Percentiles rank a stretch among this genome's conserved stretches.
These are phyloP conservation scores for Neopelma chrysocephalum DNA, from an alignment of 2,797 vertebrate species.

Conservation along the genomic window DNA sequence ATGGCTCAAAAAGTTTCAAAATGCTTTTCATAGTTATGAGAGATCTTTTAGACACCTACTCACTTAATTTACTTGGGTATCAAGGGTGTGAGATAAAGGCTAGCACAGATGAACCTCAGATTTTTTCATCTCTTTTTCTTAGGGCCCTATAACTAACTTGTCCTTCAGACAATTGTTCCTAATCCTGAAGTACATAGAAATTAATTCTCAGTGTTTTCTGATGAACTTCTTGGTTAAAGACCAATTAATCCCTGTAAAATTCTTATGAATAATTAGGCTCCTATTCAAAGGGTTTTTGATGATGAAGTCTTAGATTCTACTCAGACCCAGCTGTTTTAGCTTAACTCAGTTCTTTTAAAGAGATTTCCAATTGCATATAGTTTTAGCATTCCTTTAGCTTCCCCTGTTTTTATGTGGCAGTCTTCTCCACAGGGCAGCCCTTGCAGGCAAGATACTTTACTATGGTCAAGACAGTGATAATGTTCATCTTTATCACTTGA, in stretches of 20 bases:
- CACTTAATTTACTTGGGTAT: background rate
- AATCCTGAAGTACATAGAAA: slow-evolving; percentile 20
- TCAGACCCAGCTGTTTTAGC: background rate
- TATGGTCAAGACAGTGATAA: background rate
- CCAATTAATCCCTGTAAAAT: slow-evolving; percentile 14
- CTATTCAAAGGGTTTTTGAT: background rate
- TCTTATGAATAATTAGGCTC: slow-evolving; percentile 24
- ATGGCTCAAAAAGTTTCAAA: background rate
- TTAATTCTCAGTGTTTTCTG: slow-evolving; percentile 34
- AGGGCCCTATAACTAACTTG: background rate
- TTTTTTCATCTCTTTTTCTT: background rate
- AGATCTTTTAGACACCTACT: background rate
- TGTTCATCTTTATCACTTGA: background rate
- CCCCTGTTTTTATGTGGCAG: background rate
- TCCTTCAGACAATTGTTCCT: background rate
- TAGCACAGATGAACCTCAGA: background rate
- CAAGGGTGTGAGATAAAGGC: background rate
- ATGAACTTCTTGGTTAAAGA: background rate
- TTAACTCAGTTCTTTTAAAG: background rate
- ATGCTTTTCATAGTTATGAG: background rate
- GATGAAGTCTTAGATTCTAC: background rate
- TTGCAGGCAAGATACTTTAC: background rate
- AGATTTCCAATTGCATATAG: background rate
- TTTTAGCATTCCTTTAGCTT: background rate
- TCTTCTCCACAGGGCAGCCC: background rate